Conservation (phyloP, 2,888 invertebrate genomes). For the Rutpela maculata region DNA sequence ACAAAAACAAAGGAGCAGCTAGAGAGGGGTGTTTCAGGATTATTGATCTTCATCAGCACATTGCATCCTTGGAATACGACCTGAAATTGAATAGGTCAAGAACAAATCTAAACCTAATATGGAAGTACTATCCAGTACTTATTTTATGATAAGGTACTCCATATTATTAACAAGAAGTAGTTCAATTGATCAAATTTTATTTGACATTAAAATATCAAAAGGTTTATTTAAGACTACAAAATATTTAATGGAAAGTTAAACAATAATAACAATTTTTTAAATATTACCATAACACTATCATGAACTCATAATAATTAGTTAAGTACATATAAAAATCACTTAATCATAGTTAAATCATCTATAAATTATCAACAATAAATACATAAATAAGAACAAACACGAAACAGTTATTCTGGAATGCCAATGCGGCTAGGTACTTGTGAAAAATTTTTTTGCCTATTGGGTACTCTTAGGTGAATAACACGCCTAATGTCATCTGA, state of each 20-base stretch:
- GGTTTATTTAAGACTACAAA: not conserved
- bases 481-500: constrained; percentile 81
- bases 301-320: not conserved
- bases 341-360: constrained; percentile 2
- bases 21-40: no score
- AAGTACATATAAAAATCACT: constrained; percentile 14
- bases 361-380: constrained; percentile 18
- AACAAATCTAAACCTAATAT: no score
- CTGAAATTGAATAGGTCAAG: no score
- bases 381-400: not conserved
- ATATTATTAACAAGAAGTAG: no score
- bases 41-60: no score
- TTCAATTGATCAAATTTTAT: no score
- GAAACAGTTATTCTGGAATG: constrained; percentile 49
- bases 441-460: constrained; percentile 47
- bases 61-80: no score
- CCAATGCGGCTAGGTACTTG: constrained; percentile 44
- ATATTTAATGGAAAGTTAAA: not conserved
- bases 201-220: no score
- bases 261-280: not conserved
- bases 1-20: no score
- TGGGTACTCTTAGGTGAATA: constrained; percentile 78
- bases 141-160: no score
- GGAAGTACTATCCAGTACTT: no score
- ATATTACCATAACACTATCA: not conserved